Percentiles rank a stretch among this genome's conserved stretches.
These are phyloP conservation scores for Bombus picipes DNA, from an alignment of 1,140 invertebrate genomes.

Conservation along the genomic window DNA sequence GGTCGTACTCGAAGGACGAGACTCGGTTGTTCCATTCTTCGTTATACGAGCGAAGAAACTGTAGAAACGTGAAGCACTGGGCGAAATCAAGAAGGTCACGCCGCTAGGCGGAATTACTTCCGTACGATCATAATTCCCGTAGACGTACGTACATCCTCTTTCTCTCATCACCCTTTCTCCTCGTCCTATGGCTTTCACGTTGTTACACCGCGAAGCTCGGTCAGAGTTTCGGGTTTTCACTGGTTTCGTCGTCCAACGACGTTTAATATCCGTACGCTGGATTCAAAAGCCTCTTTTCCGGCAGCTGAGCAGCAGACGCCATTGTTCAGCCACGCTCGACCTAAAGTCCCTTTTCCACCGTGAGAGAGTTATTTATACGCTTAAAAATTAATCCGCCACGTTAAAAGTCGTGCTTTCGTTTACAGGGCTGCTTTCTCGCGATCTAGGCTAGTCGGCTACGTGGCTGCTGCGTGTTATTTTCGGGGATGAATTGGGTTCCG, in stretches of 20 bases:
- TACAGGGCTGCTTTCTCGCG: background rate
- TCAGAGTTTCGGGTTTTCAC: constrained; percentile 21
- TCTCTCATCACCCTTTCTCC: background rate
- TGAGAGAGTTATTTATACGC: constrained; percentile 28
- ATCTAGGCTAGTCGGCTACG: background rate
- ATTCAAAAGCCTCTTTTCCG: constrained; percentile 41
- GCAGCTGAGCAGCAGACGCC: background rate
- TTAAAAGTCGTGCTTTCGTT: background rate
- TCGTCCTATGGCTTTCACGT: background rate
- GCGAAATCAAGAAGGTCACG: constrained; percentile 45
- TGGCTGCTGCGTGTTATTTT: background rate
- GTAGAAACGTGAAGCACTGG: constrained; percentile 3
- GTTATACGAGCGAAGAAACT: constrained; percentile 17
- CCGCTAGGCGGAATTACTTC: constrained; percentile 49
- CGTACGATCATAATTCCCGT: constrained; percentile 43
- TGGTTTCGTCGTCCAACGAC: constrained; percentile 10
- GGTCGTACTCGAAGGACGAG: constrained; percentile 37
- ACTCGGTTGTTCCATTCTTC: constrained; percentile 50
- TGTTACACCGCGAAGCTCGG: background rate
- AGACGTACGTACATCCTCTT: constrained; percentile 3
- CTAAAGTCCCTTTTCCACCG: background rate
- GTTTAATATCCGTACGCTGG: constrained; percentile 39
- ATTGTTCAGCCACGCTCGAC: background rate
- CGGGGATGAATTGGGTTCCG: background rate
- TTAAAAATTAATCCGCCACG: constrained; percentile 26